These are phyloP conservation scores for Periparus ater DNA, from an alignment of 2,797 vertebrate genomes.

Conservation along the genomic window DNA sequence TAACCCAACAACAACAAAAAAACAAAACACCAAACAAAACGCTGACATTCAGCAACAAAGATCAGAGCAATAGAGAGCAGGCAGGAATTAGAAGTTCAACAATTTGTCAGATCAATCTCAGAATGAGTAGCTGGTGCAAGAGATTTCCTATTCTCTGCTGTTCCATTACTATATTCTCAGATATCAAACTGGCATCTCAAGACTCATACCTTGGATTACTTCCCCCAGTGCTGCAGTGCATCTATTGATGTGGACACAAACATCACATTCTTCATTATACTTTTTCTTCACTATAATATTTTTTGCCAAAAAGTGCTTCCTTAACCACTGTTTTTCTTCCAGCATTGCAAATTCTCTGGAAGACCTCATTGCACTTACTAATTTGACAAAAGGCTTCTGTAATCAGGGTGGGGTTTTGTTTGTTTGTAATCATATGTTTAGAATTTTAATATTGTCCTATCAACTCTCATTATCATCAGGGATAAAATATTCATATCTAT, in stretches of 20 bases:
- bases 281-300: background rate
- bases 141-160: background rate
- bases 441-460: background rate
- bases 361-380: background rate
- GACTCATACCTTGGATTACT: background rate
- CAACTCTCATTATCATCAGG: background rate
- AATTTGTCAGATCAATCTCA: background rate
- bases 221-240: fast-evolving
- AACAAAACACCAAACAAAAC: background rate
- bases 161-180: background rate
- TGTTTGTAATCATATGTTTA: background rate
- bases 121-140: background rate
- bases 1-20: no score
- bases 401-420: background rate
- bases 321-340: background rate
- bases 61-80: background rate
- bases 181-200: background rate
- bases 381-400: background rate
- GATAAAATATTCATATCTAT: background rate
- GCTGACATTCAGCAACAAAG: background rate
- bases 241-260: background rate
- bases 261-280: fast-evolving
- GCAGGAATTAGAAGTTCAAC: background rate
- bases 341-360: background rate
- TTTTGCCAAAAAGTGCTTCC: background rate